Percentiles rank a stretch among this genome's conserved stretches.
phyloP scores from a whole-genome alignment of 2,113 vertebrate species.

The Eulemur rufifrons region DNA sequence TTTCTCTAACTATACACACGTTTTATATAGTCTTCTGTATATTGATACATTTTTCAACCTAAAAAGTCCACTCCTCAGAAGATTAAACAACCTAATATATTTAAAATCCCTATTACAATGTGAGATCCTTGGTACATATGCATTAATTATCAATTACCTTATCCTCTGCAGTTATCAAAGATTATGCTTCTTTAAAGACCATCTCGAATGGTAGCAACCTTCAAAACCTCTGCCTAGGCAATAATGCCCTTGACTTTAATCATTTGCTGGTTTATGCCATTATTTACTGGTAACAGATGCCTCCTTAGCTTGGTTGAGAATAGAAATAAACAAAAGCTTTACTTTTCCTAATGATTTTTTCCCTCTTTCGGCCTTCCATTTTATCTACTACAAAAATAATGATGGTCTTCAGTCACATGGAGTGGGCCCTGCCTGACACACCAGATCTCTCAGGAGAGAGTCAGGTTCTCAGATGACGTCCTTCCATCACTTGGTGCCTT shows the following conservation, averaged over 20 bases:
- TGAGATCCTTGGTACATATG: neutral
- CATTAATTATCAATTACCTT: neutral
- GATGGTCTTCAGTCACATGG: neutral
- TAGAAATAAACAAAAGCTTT: neutral
- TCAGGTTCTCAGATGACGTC: neutral
- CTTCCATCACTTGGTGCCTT: neutral
- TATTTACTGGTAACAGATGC: neutral
- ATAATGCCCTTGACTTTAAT: neutral
- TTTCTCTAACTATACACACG: neutral
- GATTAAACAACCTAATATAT: neutral
- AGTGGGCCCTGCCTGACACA: neutral
- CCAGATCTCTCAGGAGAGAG: neutral
- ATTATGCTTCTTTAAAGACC: neutral
- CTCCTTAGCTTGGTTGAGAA: neutral
- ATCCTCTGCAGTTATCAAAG: neutral
- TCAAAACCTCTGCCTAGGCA: neutral
- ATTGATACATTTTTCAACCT: constrained; percentile 1
- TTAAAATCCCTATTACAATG: neutral
- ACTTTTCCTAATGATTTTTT: neutral
- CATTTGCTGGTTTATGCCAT: neutral
- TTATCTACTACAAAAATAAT: neutral
- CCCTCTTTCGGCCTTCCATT: neutral
- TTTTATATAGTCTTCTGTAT: constrained; percentile 1
- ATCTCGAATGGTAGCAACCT: neutral
- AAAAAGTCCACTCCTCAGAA: neutral